Evolutionary conservation across 35 echinoderm and acorn worm genomes (phyloP).

Genomic region (Nesometra sesokonis): DNA sequence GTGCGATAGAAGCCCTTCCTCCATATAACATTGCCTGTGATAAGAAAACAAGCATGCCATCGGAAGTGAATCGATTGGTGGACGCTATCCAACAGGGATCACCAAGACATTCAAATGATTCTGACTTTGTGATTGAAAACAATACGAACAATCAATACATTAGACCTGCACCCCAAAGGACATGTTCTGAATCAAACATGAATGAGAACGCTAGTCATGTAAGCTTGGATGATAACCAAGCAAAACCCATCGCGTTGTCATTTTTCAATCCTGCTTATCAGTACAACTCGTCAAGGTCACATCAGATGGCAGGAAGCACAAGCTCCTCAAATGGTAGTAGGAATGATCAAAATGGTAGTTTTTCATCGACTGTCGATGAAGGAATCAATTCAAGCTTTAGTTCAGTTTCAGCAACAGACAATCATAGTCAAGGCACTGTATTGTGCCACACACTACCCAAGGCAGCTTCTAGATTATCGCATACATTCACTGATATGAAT

Average conservation of each 20-base stretch:
- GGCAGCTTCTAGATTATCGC: constrained; percentile 43
- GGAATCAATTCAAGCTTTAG: neutral
- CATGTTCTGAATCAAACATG: neutral
- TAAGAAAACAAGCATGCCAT: constrained; percentile 52
- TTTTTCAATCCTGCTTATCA: constrained; percentile 94
- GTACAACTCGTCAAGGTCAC: constrained; percentile 3
- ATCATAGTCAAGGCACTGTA: neutral
- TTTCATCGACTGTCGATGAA: neutral
- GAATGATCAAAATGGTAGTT: neutral
- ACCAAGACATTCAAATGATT: neutral
- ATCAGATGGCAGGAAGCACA: neutral
- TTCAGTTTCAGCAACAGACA: neutral
- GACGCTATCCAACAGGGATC: constrained; percentile 71
- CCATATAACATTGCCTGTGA: constrained; percentile 82
- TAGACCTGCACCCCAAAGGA: neutral
- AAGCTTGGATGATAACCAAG: neutral
- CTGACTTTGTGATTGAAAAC: neutral
- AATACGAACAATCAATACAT: neutral
- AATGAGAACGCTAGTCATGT: neutral
- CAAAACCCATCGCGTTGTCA: constrained; percentile 38
- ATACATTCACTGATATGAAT: constrained; percentile 38
- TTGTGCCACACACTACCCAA: constrained; percentile 75
- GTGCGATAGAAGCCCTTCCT: constrained; percentile 54
- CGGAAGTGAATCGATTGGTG: constrained; percentile 68
- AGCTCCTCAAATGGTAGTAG: neutral